Percentiles rank a stretch among this genome's conserved stretches.
Conservation (phyloP, 2,888 invertebrate species). For the Stictocephala bisonia region DNA sequence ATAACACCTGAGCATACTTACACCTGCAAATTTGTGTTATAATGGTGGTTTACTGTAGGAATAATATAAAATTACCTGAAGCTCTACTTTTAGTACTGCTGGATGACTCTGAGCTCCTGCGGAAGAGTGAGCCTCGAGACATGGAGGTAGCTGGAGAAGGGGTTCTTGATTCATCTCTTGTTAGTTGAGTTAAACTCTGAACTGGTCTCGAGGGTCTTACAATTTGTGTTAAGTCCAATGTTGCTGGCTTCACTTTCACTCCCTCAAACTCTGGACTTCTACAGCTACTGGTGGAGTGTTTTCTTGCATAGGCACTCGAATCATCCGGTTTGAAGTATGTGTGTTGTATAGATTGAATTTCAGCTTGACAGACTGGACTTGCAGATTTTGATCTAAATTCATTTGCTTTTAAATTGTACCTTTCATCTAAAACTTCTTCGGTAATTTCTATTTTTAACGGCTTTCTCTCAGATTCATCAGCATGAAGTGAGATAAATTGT, state of each 20-base stretch:
- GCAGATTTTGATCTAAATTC: constrained; percentile 11
- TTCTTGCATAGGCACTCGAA: constrained; percentile 23
- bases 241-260: constrained; percentile 68
- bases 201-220: constrained; percentile 44
- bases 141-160: constrained; percentile 78
- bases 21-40: too few relatives aligned
- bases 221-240: constrained; percentile 67
- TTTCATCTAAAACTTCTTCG: constrained; percentile 10
- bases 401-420: constrained; percentile 30
- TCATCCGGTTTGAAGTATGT: constrained; percentile 26
- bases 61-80: too few relatives aligned
- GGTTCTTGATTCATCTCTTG: constrained; percentile 64
- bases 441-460: constrained; percentile 16
- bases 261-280: constrained; percentile 42
- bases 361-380: background rate
- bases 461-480: constrained; percentile 49
- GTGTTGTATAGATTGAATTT: constrained; percentile 29
- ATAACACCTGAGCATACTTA: too few relatives aligned
- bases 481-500: constrained; percentile 55
- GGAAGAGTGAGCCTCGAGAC: constrained; percentile 82
- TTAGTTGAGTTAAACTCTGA: constrained; percentile 51
- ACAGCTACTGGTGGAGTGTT: constrained; percentile 40
- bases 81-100: constrained; percentile 63
- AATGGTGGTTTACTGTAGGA: too few relatives aligned
- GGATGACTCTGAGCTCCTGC: constrained; percentile 75